Conservation (phyloP, 2,888 invertebrate species). For the Tholera decimalis region DNA sequence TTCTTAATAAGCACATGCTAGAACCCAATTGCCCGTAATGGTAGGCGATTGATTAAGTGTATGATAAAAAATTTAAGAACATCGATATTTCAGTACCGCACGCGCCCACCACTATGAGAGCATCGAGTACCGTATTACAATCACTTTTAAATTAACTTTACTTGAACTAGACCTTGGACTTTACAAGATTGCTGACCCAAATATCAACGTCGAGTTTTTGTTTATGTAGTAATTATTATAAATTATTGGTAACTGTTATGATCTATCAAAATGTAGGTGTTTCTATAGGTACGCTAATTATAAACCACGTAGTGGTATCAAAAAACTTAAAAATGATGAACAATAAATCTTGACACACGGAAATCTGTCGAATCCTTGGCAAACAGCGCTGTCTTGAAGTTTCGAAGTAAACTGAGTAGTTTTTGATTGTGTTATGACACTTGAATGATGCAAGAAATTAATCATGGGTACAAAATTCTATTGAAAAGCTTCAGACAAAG, state of each 20-base stretch:
- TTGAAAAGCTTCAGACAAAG: neutral
- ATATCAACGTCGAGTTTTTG: conserved; percentile 59
- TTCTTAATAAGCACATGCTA: too few species aligned
- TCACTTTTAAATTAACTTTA: conserved; percentile 66
- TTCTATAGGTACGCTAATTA: conserved; percentile 32
- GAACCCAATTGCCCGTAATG: too few species aligned
- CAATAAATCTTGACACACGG: conserved; percentile 14
- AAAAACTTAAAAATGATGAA: neutral
- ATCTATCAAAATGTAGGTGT: conserved; percentile 30
- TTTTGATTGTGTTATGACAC: conserved; percentile 24
- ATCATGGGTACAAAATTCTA: conserved; percentile 3
- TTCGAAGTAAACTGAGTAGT: conserved; percentile 18
- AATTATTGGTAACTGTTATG: conserved; percentile 43
- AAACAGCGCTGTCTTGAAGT: neutral
- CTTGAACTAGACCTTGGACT: conserved; percentile 77
- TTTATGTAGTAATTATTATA: conserved; percentile 45
- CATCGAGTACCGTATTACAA: conserved; percentile 67
- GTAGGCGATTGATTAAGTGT: too few species aligned
- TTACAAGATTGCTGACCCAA: conserved; percentile 69
- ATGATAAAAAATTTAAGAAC: too few species aligned
- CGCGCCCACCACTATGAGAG: conserved; percentile 47
- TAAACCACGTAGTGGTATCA: conserved; percentile 2
- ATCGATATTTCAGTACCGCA: conserved; percentile 44
- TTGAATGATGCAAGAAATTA: conserved; percentile 19
- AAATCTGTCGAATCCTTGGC: neutral